Evolutionary conservation across 2,888 invertebrate species (phyloP), one percentile per base, ranked within the genome.

Genomic region (Mystacides longicornis): DNA sequence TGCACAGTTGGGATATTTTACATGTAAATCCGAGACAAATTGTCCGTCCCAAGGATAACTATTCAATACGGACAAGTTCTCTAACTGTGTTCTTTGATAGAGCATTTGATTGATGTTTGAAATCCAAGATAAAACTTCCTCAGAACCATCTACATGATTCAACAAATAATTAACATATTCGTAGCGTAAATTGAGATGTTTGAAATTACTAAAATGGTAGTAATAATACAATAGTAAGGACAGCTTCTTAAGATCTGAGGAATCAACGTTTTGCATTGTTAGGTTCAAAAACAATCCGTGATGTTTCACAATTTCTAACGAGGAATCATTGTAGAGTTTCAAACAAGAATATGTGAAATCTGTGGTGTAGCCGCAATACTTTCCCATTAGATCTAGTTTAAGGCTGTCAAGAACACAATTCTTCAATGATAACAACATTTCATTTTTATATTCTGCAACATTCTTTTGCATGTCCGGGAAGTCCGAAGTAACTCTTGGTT

Each of bases 251-350:
- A 60, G 7, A 58, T 58, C 31, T 48, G 51, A 21, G 22, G 52
- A 21, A 42, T 42, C 23, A 11, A 23, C 18, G 0, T 5, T 21
- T 33, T 51, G 18, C 20, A 51, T 20, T 16, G 48, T 49, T 7
- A 68, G 68, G 33, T 68, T 51, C 19, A 75, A 65, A 5, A 75
- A 64, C 51, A 73, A 73, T 2, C 74, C 73, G 51, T 81, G 78
- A 66, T 84, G 83, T 59, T 77, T 78, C 2, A 81, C 69, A 23
- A 78, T 66, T 65, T 79, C 79, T 23, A 78, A 65, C 2, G 66
- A 64, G 0, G 81, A 79, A 66, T 80, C 73, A 2, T 70, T 69
- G 52, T 76, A 73, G n/a, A 85, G 65, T 42, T 78, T 74, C 61
- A 67, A 71, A 0, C 75, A 69, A 3, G 71, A 67, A 11, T 73